Base-by-base conservation (phyloP, 2,113 vertebrate species). In the Damaliscus lunatus region DNA sequence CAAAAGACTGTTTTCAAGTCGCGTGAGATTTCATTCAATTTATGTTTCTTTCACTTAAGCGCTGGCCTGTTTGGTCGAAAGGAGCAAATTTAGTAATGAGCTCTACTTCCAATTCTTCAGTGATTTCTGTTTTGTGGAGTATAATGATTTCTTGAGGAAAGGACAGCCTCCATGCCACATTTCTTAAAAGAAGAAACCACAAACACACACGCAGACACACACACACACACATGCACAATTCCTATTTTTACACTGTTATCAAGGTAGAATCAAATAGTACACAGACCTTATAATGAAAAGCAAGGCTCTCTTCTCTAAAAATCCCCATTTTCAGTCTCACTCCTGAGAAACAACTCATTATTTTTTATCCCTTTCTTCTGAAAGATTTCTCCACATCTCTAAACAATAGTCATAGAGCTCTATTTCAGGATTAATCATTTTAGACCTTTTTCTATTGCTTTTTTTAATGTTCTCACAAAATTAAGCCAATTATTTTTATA, bases 401-500 rank as follows among this genome's bases (percentile, higher is more conserved):
- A 77, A 94, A 46, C 10, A 60, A 31, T 52, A 82, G n/a, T 62
- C 59, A 33, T 14, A 43, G 46, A 86, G 17, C 4, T 95, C 36
- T 82, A 55, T 64, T 82, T 77, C 13, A 67, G 13, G 62, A 95
- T 83, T 95, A n/a, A n/a, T 27, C 3, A 43, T 27, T 83, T 50
- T 43, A 59, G 40, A 78, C 5, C 21, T 91, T 67, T 77, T 88
- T 93, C 80, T 74, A 86, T 93, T 93, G 43, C 31, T 74, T 96
- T 13, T 80, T 78, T 96, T 40, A 90, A 83, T 88, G 19, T 57
- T 31, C 12, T 40, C 17, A 67, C 50, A 83, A 88, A 97, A 97
- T 90, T 57, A 92, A 91, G 48, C 90, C 50, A 74, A 90, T 98
- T 77, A 52, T 15, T 94, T 92, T 90, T 62, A 62, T 80, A 94